Percentiles rank a stretch among this genome's conserved stretches.
Evolutionary conservation across 2,113 vertebrate species (phyloP).

Genomic region (Megaceryle torquata): DNA sequence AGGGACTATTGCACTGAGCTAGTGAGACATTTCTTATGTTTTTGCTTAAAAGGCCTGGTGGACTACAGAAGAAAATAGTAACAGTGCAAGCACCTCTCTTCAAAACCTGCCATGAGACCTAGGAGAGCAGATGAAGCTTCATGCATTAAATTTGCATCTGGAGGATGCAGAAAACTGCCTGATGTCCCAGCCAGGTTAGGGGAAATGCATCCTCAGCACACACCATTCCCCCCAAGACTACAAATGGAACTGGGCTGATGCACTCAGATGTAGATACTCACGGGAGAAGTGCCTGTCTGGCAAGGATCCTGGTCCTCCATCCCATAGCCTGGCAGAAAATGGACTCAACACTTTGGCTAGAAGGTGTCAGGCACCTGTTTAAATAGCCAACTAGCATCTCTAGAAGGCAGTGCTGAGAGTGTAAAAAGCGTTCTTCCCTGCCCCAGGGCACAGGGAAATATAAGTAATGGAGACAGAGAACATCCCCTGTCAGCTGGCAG

Average conservation of each 20-base stretch:
- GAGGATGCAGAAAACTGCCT: neutral
- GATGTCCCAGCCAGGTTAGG: neutral
- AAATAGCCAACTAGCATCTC: neutral
- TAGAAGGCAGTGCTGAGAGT: neutral
- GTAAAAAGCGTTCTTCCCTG: neutral
- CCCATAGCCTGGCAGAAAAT: neutral
- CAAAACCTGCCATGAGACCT: neutral
- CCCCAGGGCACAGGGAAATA: neutral
- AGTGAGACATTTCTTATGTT: neutral
- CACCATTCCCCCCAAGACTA: neutral
- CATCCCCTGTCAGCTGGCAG: fast-evolving
- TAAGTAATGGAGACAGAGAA: neutral
- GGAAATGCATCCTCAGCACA: neutral
- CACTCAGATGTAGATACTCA: neutral
- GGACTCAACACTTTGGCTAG: neutral
- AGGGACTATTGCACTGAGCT: neutral
- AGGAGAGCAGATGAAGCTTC: neutral
- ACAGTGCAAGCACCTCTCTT: neutral
- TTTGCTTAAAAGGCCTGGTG: neutral
- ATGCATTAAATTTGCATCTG: neutral
- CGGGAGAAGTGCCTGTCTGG: neutral
- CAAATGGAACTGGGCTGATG: neutral
- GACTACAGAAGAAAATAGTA: neutral
- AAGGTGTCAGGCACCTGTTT: neutral
- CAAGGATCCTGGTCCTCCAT: neutral